Base-by-base conservation (phyloP, 2,113 vertebrate genomes). In the Poecile atricapillus region DNA sequence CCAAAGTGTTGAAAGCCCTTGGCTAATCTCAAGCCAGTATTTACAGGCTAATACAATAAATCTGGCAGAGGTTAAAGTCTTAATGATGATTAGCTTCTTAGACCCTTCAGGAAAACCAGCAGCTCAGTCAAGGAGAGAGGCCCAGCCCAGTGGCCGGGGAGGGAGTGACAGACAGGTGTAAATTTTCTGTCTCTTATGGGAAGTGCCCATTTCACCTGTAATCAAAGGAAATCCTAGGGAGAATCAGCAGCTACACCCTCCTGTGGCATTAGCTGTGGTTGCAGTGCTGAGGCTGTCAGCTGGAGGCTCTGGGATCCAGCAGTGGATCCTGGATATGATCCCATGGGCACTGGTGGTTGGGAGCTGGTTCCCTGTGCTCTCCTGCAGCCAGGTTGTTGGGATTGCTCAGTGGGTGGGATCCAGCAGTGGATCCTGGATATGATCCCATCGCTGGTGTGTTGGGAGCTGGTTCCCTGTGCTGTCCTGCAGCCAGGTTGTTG, bases 91-190 rank as follows among this genome's bases (percentile, higher is more conserved):
- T 60, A 35, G 22, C 6, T 64, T 92, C 19, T 71, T 71, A 15
- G 0, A 90, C 18, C 19, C 30, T 68, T 64, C 11, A 44, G 59
- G 58, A 88, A 65, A 62, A 65, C 24, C 16, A 60, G 62, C 21
- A 60, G 75, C 53, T 90, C 27, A 24, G 27, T 15, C 56, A 44
- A 75, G 67, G 49, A 50, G 55, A 52, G 73, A 50, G 30, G 27
- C 56, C 37, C 52, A 68, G 2, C 12, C 13, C 23, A 17, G 31
- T n/a, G 37, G 41, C 1, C 0, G 1, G 22, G 0, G 15, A 47
- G 49, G 21, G 33, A 31, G 7, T 4, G 23, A 55, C 49, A 47
- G 33, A 31, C 35, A 47, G 62, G 18, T 87, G 15, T 58, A 0
- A 37, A 7, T 74, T 31, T 69, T 60, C 33, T 80, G 28, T 76